These are phyloP conservation scores for Yponomeuta malinellus DNA, from an alignment of 2,888 invertebrate genomes.

Conservation along the genomic window DNA sequence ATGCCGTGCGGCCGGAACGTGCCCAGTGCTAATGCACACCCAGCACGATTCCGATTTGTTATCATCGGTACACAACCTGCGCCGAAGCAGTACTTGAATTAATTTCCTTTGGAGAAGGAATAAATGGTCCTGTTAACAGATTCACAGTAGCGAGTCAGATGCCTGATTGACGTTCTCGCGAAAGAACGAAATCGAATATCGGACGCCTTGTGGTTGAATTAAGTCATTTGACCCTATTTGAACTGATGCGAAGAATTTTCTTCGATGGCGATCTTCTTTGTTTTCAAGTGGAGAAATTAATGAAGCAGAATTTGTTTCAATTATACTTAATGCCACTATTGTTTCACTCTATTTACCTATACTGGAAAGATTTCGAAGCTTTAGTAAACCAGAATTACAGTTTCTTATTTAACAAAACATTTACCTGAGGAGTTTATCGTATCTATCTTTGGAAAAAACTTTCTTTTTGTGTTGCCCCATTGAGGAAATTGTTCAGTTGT, in stretches of 20 bases:
- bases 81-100: constrained; percentile 6
- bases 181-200: background rate
- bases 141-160: background rate
- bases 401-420: background rate
- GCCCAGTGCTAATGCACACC: constrained; percentile 61
- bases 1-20: constrained; percentile 58
- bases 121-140: constrained; percentile 4
- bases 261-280: constrained; percentile 33
- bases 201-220: background rate
- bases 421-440: background rate
- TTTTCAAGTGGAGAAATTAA: constrained; percentile 25
- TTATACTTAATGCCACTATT: constrained; percentile 29
- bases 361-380: background rate
- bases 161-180: constrained; percentile 7
- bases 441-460: background rate
- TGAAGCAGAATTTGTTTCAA: constrained; percentile 29
- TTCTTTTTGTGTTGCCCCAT: background rate
- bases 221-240: constrained; percentile 34
- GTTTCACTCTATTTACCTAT: background rate
- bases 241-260: constrained; percentile 28
- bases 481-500: background rate
- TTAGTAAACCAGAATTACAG: too few species aligned
- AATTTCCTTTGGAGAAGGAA: background rate
- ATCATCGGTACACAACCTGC: constrained; percentile 30
- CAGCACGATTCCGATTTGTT: constrained; percentile 67